phyloP scores from a whole-genome alignment of 2,797 vertebrate species.

The Siniperca undulata region DNA sequence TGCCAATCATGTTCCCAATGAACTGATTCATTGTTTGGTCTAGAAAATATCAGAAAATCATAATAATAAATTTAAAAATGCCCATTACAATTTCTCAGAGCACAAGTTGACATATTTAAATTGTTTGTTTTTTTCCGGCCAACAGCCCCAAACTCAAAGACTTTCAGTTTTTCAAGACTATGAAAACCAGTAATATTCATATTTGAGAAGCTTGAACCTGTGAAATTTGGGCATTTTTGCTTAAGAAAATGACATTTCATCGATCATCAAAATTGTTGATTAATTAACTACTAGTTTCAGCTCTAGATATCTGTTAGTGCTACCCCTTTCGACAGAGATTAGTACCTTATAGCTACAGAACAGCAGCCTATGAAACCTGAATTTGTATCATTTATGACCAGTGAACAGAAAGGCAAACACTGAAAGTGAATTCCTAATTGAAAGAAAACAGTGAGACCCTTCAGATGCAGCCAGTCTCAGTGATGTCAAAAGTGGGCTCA shows the following conservation, averaged over 20 bases:
- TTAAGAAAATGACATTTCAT: background rate
- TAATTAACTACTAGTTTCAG: too few relatives aligned
- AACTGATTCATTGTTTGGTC: background rate
- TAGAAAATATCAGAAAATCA: background rate
- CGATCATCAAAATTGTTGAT: too few relatives aligned
- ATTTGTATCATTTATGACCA: constrained; percentile 12
- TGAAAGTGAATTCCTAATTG: constrained; percentile 40
- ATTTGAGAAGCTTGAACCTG: background rate
- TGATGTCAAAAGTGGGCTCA: constrained; percentile 32
- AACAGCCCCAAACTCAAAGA: background rate
- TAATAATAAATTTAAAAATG: background rate
- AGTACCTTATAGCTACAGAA: too few relatives aligned
- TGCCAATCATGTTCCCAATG: background rate
- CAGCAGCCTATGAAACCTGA: too few relatives aligned
- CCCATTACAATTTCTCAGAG: background rate
- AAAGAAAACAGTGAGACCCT: constrained; percentile 55
- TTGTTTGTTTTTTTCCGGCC: background rate
- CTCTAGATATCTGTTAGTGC: too few relatives aligned
- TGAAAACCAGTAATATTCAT: background rate
- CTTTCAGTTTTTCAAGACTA: background rate
- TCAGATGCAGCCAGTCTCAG: background rate
- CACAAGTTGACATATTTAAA: background rate
- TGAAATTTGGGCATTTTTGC: background rate
- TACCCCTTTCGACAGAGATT: too few relatives aligned
- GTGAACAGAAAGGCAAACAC: constrained; percentile 25